Conservation (phyloP, 2,888 invertebrate genomes). For the Rhabditophanes sp. region DNA sequence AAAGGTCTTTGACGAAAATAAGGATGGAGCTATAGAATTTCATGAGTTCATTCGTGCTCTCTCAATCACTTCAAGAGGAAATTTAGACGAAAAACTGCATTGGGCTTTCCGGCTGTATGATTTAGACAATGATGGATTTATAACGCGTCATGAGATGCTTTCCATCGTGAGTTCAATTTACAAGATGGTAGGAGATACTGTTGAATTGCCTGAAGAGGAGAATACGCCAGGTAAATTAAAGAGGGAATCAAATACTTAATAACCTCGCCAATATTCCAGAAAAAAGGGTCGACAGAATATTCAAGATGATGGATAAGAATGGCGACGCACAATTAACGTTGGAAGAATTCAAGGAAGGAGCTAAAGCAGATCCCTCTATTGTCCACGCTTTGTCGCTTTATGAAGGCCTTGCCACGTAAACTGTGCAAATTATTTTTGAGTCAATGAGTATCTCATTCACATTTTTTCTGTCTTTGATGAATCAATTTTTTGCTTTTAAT, state of each 20-base stretch:
- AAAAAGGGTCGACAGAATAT: slow-evolving; percentile 91
- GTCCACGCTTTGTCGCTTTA: slow-evolving; percentile 67
- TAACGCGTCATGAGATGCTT: slow-evolving; percentile 51
- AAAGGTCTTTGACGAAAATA: slow-evolving; percentile 95
- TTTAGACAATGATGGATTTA: slow-evolving; percentile 5
- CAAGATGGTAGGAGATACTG: slow-evolving; percentile 70
- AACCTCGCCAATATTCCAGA: slow-evolving; percentile 51
- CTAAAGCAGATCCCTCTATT: slow-evolving; percentile 92
- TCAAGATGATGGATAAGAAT: slow-evolving; percentile 95
- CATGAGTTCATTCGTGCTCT: slow-evolving; percentile 95
- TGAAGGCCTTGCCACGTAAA: slow-evolving; percentile 41
- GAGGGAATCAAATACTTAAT: slow-evolving; percentile 85
- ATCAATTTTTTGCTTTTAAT: too few relatives aligned
- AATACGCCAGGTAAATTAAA: slow-evolving; percentile 57
- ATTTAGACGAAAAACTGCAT: slow-evolving; percentile 90
- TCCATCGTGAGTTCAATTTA: slow-evolving; percentile 92
- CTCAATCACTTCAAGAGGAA: slow-evolving; percentile 93
- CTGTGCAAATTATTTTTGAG: background rate
- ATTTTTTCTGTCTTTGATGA: too few relatives aligned
- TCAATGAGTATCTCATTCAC: too few relatives aligned
- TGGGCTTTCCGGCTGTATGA: slow-evolving; percentile 52
- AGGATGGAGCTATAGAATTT: slow-evolving; percentile 97
- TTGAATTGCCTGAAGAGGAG: slow-evolving; percentile 41
- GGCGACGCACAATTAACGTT: slow-evolving; percentile 85
- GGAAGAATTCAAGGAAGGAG: slow-evolving; percentile 89